phyloP scores from a whole-genome alignment of 2,113 vertebrate genomes.

The Pionites leucogaster region DNA sequence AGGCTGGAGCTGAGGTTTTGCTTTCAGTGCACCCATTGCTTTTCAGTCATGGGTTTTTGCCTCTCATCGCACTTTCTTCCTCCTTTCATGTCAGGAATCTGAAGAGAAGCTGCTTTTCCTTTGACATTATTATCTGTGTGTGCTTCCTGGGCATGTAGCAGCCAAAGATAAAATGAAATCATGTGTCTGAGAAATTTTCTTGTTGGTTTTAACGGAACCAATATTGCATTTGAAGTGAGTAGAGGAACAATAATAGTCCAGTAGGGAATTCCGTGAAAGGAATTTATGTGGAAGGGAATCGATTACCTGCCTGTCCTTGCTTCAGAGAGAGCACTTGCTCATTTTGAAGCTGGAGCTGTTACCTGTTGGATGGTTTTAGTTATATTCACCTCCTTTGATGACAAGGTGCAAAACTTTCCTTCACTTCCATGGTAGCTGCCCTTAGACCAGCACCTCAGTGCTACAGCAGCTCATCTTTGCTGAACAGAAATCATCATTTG shows the following conservation, averaged over 20 bases:
- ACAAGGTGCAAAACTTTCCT: not conserved
- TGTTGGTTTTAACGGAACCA: not conserved
- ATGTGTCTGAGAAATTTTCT: not conserved
- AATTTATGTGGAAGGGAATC: not conserved
- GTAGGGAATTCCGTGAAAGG: not conserved
- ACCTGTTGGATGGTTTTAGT: not conserved
- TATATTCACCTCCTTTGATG: not conserved
- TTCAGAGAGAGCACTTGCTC: not conserved
- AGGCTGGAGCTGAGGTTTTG: not conserved
- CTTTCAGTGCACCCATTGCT: not conserved
- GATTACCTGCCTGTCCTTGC: not conserved
- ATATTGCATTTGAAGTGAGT: not conserved
- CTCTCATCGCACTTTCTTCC: fast-evolving
- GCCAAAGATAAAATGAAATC: not conserved
- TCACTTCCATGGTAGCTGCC: not conserved
- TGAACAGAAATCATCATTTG: not conserved
- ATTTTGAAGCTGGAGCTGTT: not conserved
- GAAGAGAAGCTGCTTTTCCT: not conserved
- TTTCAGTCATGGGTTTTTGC: not conserved
- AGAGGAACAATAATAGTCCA: not conserved
- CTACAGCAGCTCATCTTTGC: not conserved
- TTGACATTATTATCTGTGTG: not conserved
- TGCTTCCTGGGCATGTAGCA: not conserved
- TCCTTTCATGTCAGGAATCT: not conserved
- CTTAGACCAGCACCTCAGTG: not conserved